Base-by-base conservation (phyloP, 1,140 invertebrate genomes). In the Rhopalosiphum maidis region DNA sequence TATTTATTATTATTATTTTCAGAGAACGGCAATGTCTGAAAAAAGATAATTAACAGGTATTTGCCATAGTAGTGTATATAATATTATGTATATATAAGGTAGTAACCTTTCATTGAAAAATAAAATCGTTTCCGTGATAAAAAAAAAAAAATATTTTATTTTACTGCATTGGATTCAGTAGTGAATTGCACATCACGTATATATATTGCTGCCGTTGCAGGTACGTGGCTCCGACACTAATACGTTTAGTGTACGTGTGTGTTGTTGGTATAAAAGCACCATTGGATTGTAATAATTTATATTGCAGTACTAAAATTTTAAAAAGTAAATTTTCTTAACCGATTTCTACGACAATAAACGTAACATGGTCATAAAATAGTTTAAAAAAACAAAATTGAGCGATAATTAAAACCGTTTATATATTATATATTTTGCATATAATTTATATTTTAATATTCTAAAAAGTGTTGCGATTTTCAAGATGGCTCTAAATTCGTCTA, bases 31-130 rank as follows among this genome's bases (percentile, higher is more conserved):
- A 2, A n/a, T 77, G n/a, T 77, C 30, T 11, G 15, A 77, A 77
- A 77, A 77, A 11, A 77, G 30, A 15, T 77, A 77, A n/a, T 77
- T 77, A 77, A n/a, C 30, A n/a, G 60, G n/a, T 77, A 77, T 4
- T 77, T 15, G 15, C n/a, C 60, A 77, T 77, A 77, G 18, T n/a
- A 77, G 60, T 77, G 30, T 77, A 18, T 46, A 9, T 46, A 0
- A 46, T 46, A 68, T n/a, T 30, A 68, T n/a, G 60, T 68, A 68
- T 77, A 21, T 18, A n/a, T n/a, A 77, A 77, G 60, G n/a, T 35
- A 68, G 60, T 68, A 77, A 77, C 60, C 60, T 77, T 77, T 77
- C 60, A 77, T n/a, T 77, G 30, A n/a, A 77, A 60, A 77, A 77
- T 77, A 77, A 77, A 77, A 77, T n/a, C 60, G 60, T n/a, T 77